A percentile compares a stretch with the other conserved stretches of the same genome.
Evolutionary conservation across 2,113 vertebrate genomes (phyloP).

Genomic region (Pygoscelis antarcticus): DNA sequence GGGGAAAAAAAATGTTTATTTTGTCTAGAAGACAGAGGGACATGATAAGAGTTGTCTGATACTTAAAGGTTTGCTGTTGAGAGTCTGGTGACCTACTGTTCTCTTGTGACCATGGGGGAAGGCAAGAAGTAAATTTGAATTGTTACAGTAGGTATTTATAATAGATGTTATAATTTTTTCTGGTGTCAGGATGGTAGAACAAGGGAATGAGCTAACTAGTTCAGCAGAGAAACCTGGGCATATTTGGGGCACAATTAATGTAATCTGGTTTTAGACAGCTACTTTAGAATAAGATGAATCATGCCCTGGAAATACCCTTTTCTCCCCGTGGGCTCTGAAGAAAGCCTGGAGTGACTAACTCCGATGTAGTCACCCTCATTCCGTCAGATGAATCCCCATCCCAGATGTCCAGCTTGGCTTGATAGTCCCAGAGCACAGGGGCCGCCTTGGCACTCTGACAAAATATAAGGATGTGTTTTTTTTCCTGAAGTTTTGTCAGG

Average conservation of each 20-base stretch:
- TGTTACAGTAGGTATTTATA: background rate
- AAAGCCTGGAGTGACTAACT: slow-evolving; percentile 1
- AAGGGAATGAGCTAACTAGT: background rate
- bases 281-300: background rate
- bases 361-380: background rate
- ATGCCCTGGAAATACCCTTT: background rate
- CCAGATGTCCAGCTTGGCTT: slow-evolving; percentile 33
- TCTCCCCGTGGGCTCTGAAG: background rate
- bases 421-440: slow-evolving; percentile 30
- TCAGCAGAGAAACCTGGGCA: background rate
- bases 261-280: background rate
- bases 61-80: background rate
- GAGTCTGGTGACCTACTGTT: background rate
- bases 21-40: background rate
- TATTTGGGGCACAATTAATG: background rate
- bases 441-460: slow-evolving; percentile 8
- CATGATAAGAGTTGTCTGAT: background rate
- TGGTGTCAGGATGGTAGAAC: background rate
- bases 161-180: background rate
- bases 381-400: background rate
- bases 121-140: background rate
- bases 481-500: slow-evolving; percentile 53
- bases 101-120: background rate
- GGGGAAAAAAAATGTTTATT: background rate
- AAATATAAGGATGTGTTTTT: slow-evolving; percentile 49